Percentiles rank a stretch among this genome's conserved stretches.
Conservation (phyloP, 2,113 vertebrate species). For the Pseudorhombus dupliciocellatus region DNA sequence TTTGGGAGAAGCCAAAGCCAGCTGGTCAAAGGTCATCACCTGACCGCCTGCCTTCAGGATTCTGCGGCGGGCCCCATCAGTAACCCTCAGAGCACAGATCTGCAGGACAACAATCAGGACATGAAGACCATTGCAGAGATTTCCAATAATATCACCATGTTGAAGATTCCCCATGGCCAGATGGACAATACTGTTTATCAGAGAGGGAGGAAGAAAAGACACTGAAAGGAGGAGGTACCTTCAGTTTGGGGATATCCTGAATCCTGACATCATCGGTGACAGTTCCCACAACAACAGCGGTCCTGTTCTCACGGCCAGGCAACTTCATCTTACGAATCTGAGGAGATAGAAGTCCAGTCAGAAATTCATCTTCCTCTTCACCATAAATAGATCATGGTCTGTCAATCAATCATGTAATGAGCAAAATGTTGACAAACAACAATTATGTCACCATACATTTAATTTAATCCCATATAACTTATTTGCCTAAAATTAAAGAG, state of each 20-base stretch:
- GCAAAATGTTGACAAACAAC: no score
- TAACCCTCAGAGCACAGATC: constrained; percentile 89
- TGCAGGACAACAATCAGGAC: constrained; percentile 46
- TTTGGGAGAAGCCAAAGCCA: constrained; percentile 89
- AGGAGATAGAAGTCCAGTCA: background rate
- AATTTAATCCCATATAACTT: background rate
- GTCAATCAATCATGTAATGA: background rate
- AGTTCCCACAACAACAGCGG: constrained; percentile 89
- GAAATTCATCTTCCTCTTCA: background rate
- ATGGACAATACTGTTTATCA: background rate
- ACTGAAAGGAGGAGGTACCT: constrained; percentile 71
- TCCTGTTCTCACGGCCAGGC: constrained; percentile 86
- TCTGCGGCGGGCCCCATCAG: constrained; percentile 84
- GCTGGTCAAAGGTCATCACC: constrained; percentile 92
- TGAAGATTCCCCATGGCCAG: background rate
- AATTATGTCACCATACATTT: background rate
- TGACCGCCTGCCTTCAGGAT: constrained; percentile 90
- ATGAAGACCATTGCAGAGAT: background rate
- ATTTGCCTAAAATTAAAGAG: background rate
- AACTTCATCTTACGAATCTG: constrained; percentile 92
- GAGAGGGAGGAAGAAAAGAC: background rate
- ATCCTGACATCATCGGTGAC: constrained; percentile 90
- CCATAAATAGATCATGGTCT: no score
- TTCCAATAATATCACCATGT: background rate
- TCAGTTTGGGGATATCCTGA: constrained; percentile 90